phyloP scores from a whole-genome alignment of 2,888 invertebrate species.

The Eupithecia insigniata region DNA sequence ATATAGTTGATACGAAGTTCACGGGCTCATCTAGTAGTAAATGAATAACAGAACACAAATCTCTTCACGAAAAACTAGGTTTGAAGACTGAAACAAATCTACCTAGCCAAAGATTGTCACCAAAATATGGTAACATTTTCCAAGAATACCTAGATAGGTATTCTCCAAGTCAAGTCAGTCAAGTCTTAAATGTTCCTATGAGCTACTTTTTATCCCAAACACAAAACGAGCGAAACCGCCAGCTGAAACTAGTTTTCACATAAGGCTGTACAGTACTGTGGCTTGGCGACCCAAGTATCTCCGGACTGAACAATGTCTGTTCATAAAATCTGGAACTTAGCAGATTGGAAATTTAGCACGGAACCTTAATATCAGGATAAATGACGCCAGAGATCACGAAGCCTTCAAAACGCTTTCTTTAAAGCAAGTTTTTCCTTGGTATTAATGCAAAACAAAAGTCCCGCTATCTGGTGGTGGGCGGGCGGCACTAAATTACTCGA shows the following conservation, averaged over 20 bases:
- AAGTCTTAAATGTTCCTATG: too few relatives aligned
- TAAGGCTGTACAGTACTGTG: neutral
- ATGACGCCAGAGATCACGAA: neutral
- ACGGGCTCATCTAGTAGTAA: too few relatives aligned
- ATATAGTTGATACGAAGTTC: too few relatives aligned
- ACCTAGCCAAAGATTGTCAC: neutral
- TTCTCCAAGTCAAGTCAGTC: too few relatives aligned
- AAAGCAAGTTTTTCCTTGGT: constrained; percentile 49
- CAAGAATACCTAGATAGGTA: neutral
- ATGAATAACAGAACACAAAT: too few relatives aligned
- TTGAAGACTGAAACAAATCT: neutral
- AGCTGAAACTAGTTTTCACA: neutral
- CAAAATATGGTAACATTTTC: neutral
- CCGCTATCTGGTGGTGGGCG: constrained; percentile 84
- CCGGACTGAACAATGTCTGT: neutral
- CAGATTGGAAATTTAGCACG: neutral
- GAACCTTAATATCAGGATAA: neutral
- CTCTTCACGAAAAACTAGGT: neutral
- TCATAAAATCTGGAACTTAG: neutral
- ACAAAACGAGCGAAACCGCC: neutral
- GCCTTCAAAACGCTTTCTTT: neutral
- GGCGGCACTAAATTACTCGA: constrained; percentile 87
- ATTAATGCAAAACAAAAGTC: constrained; percentile 85
- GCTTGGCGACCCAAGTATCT: neutral
- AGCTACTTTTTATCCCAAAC: neutral